Percentiles rank a stretch among this genome's conserved stretches.
Conservation (phyloP, 2,888 invertebrate genomes). For the Uloborus plumipes region DNA sequence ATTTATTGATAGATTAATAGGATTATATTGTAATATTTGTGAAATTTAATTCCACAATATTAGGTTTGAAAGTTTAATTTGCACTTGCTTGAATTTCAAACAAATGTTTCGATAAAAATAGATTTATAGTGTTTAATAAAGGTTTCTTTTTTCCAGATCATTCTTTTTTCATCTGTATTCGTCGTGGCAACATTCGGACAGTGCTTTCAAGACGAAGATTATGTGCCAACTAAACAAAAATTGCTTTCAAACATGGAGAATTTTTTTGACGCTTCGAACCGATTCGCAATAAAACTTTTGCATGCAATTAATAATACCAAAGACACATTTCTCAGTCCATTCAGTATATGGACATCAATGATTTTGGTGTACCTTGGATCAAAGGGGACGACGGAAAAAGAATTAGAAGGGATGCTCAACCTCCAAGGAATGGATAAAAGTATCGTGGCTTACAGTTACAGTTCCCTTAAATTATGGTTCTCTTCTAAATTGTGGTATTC, state of each 20-base stretch:
- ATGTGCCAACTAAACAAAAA: constrained; percentile 18
- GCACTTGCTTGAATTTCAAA: no score
- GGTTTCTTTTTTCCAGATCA: constrained; percentile 28
- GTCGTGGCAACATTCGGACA: constrained; percentile 16
- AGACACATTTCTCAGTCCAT: constrained; percentile 70
- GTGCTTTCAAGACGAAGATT: constrained; percentile 33
- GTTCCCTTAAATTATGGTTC: constrained; percentile 36
- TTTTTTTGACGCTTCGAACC: constrained; percentile 43
- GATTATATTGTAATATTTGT: no score
- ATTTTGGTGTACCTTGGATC: constrained; percentile 71
- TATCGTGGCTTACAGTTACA: constrained; percentile 38
- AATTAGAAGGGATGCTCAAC: constrained; percentile 57
- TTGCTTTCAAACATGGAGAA: constrained; percentile 28
- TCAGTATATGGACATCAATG: constrained; percentile 70
- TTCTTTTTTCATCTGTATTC: constrained; percentile 14
- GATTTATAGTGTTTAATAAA: no score
- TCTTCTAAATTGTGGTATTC: constrained; percentile 12
- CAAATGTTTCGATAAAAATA: no score
- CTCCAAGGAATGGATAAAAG: constrained; percentile 48
- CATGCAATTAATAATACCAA: constrained; percentile 28
- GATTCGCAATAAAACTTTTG: constrained; percentile 35
- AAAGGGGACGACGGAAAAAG: constrained; percentile 68
- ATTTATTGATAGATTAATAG: no score
- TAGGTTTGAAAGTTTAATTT: no score
- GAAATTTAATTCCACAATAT: no score